phyloP scores from a whole-genome alignment of 2,888 invertebrate genomes.

The Brachyptera putata region DNA sequence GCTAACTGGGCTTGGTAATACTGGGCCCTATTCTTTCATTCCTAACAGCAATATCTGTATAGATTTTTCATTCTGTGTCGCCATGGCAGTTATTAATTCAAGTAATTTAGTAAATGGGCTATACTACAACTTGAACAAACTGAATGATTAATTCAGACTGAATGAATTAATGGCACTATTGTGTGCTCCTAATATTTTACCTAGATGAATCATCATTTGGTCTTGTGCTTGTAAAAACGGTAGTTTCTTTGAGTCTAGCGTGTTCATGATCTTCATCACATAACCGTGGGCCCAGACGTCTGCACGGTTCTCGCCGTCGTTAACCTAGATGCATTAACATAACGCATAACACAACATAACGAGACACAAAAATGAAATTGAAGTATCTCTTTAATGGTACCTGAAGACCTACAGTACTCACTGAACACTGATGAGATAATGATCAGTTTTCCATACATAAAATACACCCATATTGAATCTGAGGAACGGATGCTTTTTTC shows the following conservation, averaged over 20 bases:
- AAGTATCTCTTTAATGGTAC: background rate
- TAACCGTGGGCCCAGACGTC: conserved; percentile 57
- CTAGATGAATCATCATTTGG: conserved; percentile 64
- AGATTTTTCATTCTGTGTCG: too few relatives aligned
- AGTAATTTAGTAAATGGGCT: too few relatives aligned
- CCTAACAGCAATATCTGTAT: too few relatives aligned
- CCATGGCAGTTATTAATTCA: background rate
- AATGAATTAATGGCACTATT: background rate
- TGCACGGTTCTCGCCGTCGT: background rate
- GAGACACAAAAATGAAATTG: background rate
- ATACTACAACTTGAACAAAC: too few relatives aligned
- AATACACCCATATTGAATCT: too few relatives aligned
- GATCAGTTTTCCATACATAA: too few relatives aligned
- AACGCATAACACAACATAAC: background rate
- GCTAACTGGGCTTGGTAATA: too few relatives aligned
- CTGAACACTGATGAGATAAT: too few relatives aligned
- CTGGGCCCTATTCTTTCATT: too few relatives aligned
- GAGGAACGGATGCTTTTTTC: too few relatives aligned
- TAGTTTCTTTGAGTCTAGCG: conserved; percentile 68
- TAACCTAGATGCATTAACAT: background rate
- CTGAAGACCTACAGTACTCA: too few relatives aligned
- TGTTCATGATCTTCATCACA: conserved; percentile 79
- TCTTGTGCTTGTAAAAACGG: conserved; percentile 70
- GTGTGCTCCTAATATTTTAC: conserved; percentile 46
- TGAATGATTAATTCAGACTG: too few relatives aligned